A percentile compares a stretch with the other conserved stretches of the same genome.
phyloP scores from a whole-genome alignment of 2,113 vertebrate genomes.

The Chaetodon auriga region DNA sequence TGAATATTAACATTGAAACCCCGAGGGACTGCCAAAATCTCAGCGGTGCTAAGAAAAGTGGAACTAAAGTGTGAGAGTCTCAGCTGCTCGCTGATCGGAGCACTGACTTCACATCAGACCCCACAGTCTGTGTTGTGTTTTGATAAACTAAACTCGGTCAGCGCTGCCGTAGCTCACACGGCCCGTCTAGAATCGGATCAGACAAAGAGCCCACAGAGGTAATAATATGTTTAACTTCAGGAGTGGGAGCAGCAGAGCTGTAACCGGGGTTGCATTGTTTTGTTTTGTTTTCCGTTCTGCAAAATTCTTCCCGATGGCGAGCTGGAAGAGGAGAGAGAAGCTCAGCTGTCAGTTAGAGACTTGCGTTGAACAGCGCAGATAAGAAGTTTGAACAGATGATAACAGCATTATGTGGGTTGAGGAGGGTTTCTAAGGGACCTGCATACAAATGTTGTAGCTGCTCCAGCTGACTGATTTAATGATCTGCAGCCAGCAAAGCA shows the following conservation, averaged over 20 bases:
- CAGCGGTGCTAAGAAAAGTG: constrained; percentile 71
- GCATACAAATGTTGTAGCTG: constrained; percentile 13
- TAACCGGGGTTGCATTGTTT: constrained; percentile 48
- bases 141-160: constrained; percentile 35
- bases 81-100: constrained; percentile 40
- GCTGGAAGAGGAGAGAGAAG: constrained; percentile 10
- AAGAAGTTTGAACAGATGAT: constrained; percentile 3
- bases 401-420: constrained; percentile 25
- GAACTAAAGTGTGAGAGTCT: constrained; percentile 69
- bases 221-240: constrained; percentile 50
- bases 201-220: constrained; percentile 61
- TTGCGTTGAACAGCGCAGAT: constrained; percentile 7
- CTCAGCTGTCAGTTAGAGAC: constrained; percentile 35
- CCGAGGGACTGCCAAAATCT: constrained; percentile 77
- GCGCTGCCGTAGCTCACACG: constrained; percentile 10
- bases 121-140: constrained; percentile 9
- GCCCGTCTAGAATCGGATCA: constrained; percentile 49
- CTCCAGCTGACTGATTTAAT: constrained; percentile 20
- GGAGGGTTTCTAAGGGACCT: constrained; percentile 8
- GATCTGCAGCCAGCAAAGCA: constrained; percentile 17
- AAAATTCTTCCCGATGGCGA: constrained; percentile 26
- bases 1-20: constrained; percentile 82
- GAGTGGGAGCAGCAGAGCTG: constrained; percentile 37
- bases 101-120: constrained; percentile 41
- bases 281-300: constrained; percentile 3